Evolutionary conservation across 2,888 invertebrate species (phyloP).

Genomic region (Ischnura elegans): DNA sequence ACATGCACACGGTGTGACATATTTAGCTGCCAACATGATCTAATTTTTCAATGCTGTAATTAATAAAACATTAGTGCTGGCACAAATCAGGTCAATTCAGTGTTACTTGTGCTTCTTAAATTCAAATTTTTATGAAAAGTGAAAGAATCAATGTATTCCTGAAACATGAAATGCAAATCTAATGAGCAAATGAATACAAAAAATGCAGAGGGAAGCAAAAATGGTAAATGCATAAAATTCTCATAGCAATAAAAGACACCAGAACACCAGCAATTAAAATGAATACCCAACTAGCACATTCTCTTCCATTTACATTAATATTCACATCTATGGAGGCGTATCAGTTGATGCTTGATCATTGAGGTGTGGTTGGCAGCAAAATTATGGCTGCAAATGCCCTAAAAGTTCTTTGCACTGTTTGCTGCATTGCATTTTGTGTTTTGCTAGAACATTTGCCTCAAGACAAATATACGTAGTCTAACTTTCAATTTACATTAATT

Average conservation of each 20-base stretch:
- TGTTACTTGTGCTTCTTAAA: not conserved
- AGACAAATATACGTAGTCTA: too few relatives aligned
- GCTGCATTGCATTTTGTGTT: too few relatives aligned
- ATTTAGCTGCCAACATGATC: slow-evolving; percentile 33
- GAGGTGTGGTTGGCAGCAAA: too few relatives aligned
- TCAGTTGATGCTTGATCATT: too few relatives aligned
- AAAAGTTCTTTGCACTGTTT: too few relatives aligned
- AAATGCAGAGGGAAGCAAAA: slow-evolving; percentile 33
- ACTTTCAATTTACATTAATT: too few relatives aligned
- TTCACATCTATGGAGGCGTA: too few relatives aligned
- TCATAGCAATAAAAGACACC: slow-evolving; percentile 18
- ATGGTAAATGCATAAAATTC: slow-evolving; percentile 55
- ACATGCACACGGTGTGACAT: not conserved
- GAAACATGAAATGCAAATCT: slow-evolving; percentile 20
- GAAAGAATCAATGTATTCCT: not conserved
- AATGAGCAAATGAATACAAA: slow-evolving; percentile 38
- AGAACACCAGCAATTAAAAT: not conserved
- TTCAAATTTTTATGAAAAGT: not conserved
- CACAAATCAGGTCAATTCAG: not conserved
- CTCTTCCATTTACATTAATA: too few relatives aligned
- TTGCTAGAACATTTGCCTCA: too few relatives aligned
- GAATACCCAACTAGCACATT: too few relatives aligned
- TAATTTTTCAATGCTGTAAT: not conserved
- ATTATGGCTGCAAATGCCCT: too few relatives aligned
- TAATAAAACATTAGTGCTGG: slow-evolving; percentile 13